Conservation (phyloP, 1,140 invertebrate species). For the Tetramorium alpestre region DNA sequence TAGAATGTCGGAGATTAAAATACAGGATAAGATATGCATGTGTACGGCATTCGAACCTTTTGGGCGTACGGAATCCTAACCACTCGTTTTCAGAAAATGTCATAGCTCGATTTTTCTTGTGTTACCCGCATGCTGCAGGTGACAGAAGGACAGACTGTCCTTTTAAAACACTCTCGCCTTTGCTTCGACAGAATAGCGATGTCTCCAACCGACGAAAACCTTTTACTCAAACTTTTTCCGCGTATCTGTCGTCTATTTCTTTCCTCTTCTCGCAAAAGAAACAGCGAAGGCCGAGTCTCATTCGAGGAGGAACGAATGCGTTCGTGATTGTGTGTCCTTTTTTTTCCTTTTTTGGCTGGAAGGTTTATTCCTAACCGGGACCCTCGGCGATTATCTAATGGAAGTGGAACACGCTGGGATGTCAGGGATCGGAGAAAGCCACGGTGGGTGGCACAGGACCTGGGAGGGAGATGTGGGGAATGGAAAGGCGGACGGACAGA, state of each 20-base stretch:
- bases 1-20: neutral
- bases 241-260: slow-evolving; percentile 2
- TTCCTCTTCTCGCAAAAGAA: slow-evolving; percentile 1
- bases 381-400: slow-evolving; percentile 71
- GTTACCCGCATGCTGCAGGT: neutral
- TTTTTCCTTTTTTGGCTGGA: slow-evolving; percentile 7
- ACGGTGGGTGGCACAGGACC: slow-evolving; percentile 35
- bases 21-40: too few relatives aligned
- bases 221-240: neutral
- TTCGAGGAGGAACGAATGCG: slow-evolving; percentile 33
- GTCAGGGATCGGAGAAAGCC: slow-evolving; percentile 63
- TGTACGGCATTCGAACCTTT: neutral
- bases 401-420: slow-evolving; percentile 64
- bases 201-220: slow-evolving; percentile 23
- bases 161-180: slow-evolving; percentile 19
- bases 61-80: too few relatives aligned
- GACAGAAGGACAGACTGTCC: neutral
- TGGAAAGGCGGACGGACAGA: neutral
- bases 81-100: neutral
- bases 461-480: slow-evolving; percentile 1
- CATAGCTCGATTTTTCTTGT: neutral
- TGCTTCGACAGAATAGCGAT: neutral
- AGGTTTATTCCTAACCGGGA: slow-evolving; percentile 54
- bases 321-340: slow-evolving; percentile 17
- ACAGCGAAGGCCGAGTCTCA: slow-evolving; percentile 3